phyloP scores from a whole-genome alignment of 1,140 invertebrate genomes.

The Zophobas morio region DNA sequence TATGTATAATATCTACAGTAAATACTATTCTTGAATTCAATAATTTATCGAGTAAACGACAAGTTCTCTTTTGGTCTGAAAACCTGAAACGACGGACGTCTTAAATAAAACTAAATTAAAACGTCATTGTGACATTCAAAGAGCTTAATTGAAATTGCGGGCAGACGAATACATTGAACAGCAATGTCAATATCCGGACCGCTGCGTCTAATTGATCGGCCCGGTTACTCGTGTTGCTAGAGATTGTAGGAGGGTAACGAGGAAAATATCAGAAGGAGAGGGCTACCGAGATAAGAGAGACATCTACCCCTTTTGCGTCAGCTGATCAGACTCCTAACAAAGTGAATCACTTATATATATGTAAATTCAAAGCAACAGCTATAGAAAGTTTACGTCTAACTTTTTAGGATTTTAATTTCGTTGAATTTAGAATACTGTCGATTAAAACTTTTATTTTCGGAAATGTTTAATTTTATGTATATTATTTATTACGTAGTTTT shows the following conservation, averaged over 20 bases:
- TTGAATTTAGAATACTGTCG: too few species aligned
- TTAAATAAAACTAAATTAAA: constrained; percentile 62
- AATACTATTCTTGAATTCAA: too few species aligned
- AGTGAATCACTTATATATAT: too few species aligned
- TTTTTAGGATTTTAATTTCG: too few species aligned
- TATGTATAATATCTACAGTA: too few species aligned
- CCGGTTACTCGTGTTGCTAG: constrained; percentile 56
- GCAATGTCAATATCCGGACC: constrained; percentile 59
- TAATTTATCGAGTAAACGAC: constrained; percentile 3
- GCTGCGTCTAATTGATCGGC: constrained; percentile 53
- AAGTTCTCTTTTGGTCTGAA: background rate
- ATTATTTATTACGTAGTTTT: too few species aligned
- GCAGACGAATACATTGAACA: constrained; percentile 60
- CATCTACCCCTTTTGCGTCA: constrained; percentile 45
- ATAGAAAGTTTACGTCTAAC: too few species aligned
- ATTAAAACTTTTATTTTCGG: too few species aligned
- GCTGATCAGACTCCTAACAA: constrained; percentile 46
- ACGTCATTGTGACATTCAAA: constrained; percentile 60
- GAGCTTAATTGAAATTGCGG: constrained; percentile 61
- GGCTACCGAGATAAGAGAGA: constrained; percentile 38
- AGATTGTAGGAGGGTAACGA: constrained; percentile 33
- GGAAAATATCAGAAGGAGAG: constrained; percentile 32
- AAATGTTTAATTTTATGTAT: too few species aligned
- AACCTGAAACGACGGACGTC: constrained; percentile 35
- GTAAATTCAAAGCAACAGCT: too few species aligned